Evolutionary conservation across 2,888 invertebrate genomes (phyloP).

Genomic region (Luffia ferchaultella): DNA sequence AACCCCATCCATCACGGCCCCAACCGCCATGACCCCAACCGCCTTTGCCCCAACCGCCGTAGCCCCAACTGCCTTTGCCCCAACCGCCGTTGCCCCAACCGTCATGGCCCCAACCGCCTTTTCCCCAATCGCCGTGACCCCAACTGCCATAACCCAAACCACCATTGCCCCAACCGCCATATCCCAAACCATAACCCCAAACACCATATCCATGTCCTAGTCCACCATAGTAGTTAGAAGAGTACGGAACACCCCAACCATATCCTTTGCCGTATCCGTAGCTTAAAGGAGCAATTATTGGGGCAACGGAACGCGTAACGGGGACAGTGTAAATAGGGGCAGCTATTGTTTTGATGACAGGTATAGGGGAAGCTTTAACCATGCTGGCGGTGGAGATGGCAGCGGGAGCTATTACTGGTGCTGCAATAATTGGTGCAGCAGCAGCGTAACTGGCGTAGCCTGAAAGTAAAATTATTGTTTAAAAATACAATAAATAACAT

Average conservation of each 20-base stretch:
- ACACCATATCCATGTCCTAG: neutral
- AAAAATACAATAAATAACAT: too few relatives aligned
- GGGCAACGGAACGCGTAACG: slow-evolving; percentile 16
- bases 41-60: too few relatives aligned
- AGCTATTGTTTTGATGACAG: slow-evolving; percentile 36
- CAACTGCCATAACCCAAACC: neutral
- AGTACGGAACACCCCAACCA: slow-evolving; percentile 9
- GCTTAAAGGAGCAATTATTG: slow-evolving; percentile 24
- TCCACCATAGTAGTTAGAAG: too few relatives aligned
- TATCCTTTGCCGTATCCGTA: slow-evolving; percentile 17
- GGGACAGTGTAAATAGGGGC: slow-evolving; percentile 37
- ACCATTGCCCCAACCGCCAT: slow-evolving; percentile 15
- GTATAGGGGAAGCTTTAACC: slow-evolving; percentile 7
- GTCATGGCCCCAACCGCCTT: slow-evolving; percentile 6
- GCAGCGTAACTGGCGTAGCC: slow-evolving; percentile 11
- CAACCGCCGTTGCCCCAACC: slow-evolving; percentile 6
- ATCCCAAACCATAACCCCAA: too few relatives aligned
- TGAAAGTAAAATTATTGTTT: neutral
- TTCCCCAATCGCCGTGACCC: neutral
- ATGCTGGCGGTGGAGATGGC: slow-evolving; percentile 39
- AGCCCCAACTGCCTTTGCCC: slow-evolving; percentile 6
- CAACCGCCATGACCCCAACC: slow-evolving; percentile 6
- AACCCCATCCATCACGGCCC: slow-evolving; percentile 6
- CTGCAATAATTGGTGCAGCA: slow-evolving; percentile 19
- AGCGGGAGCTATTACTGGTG: slow-evolving; percentile 30